A percentile compares a stretch with the other conserved stretches of the same genome.
These are phyloP conservation scores for Drosophila asahinai DNA, from an alignment of 1,140 invertebrate genomes.

Conservation along the genomic window DNA sequence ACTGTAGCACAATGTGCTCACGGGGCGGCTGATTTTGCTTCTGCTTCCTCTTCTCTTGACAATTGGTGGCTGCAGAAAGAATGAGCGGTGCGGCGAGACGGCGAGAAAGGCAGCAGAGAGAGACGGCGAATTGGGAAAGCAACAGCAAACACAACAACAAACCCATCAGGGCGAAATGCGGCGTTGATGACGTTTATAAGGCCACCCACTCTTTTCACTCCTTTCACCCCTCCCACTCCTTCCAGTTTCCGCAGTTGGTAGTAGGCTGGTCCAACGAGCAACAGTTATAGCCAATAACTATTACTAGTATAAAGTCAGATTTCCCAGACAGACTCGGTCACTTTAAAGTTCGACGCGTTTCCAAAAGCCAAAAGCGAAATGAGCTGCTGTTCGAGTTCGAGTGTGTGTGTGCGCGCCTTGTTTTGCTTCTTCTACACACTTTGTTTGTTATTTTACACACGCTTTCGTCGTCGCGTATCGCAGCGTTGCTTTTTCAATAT, in stretches of 20 bases:
- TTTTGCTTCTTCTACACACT: constrained; percentile 68
- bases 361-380: constrained; percentile 41
- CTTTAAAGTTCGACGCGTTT: constrained; percentile 34
- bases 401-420: constrained; percentile 58
- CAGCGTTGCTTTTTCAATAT: constrained; percentile 73
- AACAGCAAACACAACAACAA: constrained; percentile 64
- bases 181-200: constrained; percentile 60
- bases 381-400: constrained; percentile 49
- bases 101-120: constrained; percentile 44
- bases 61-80: constrained; percentile 75
- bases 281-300: constrained; percentile 13
- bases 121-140: constrained; percentile 52
- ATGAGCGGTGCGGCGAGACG: constrained; percentile 46
- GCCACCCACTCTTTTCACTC: constrained; percentile 16
- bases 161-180: constrained; percentile 49
- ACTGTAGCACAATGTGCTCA: constrained; percentile 72
- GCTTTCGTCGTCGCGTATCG: constrained; percentile 50
- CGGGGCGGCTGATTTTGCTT: constrained; percentile 30
- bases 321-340: constrained; percentile 13
- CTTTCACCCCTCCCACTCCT: not conserved
- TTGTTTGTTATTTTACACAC: constrained; percentile 81
- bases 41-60: constrained; percentile 64
- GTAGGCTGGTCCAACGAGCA: not conserved
- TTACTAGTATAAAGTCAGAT: constrained; percentile 2
- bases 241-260: constrained; percentile 1